phyloP scores from a whole-genome alignment of 2,888 invertebrate genomes.

The Euzophera pinguis region DNA sequence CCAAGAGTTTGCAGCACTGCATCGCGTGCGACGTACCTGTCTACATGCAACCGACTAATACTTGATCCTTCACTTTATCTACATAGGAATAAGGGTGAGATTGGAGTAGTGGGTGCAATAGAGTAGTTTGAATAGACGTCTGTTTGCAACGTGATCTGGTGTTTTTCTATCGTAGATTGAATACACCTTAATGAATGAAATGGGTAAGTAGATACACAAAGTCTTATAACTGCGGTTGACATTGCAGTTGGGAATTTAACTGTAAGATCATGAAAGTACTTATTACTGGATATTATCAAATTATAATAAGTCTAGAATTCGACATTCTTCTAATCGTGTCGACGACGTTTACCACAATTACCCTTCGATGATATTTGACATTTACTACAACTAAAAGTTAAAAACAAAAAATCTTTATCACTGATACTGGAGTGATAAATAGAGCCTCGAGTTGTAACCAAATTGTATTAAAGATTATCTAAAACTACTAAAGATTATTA shows the following conservation, averaged over 20 bases:
- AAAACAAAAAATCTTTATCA: too few relatives aligned
- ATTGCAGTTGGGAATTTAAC: background rate
- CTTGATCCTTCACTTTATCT: background rate
- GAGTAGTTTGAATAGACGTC: background rate
- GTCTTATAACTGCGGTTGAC: background rate
- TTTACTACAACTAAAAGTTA: too few relatives aligned
- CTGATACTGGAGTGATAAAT: too few relatives aligned
- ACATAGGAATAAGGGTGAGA: background rate
- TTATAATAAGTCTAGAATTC: too few relatives aligned
- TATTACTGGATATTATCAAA: too few relatives aligned
- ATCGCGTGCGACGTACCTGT: conserved; percentile 47
- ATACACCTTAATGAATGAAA: conserved; percentile 1
- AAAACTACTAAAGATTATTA: too few relatives aligned
- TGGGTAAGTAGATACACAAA: background rate
- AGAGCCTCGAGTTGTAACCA: too few relatives aligned
- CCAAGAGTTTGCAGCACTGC: conserved; percentile 40
- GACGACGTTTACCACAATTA: too few relatives aligned
- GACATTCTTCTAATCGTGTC: too few relatives aligned
- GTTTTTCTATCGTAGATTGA: conserved; percentile 5
- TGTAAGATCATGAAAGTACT: too few relatives aligned
- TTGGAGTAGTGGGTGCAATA: background rate
- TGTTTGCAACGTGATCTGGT: conserved; percentile 4
- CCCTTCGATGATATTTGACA: too few relatives aligned
- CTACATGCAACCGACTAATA: conserved; percentile 9
- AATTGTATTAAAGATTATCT: too few relatives aligned